phyloP scores from a whole-genome alignment of 2,888 invertebrate genomes.

The Drymonia ruficornis region DNA sequence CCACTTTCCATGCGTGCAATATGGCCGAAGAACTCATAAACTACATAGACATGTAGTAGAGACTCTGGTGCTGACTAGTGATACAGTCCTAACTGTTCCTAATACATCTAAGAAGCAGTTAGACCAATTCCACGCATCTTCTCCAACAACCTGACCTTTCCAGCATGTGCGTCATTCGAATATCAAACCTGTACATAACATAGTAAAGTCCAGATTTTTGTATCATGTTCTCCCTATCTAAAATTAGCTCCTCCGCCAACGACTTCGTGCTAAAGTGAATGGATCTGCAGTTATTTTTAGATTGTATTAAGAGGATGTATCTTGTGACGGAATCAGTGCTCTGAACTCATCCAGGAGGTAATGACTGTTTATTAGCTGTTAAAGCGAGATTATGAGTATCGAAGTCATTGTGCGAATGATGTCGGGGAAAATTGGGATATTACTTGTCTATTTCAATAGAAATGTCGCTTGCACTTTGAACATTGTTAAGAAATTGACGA shows the following conservation, averaged over 20 bases:
- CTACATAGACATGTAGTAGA: too few relatives aligned
- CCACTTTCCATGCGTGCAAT: too few relatives aligned
- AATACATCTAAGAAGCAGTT: background rate
- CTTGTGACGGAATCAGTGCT: slow-evolving; percentile 40
- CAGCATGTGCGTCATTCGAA: background rate
- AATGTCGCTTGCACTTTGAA: too few relatives aligned
- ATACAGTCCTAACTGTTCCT: too few relatives aligned
- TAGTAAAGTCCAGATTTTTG: slow-evolving; percentile 29
- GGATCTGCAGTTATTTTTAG: slow-evolving; percentile 51
- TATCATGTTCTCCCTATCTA: slow-evolving; percentile 37
- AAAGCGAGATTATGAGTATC: background rate
- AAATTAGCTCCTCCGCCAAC: slow-evolving; percentile 52
- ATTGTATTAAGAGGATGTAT: slow-evolving; percentile 51
- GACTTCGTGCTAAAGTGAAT: slow-evolving; percentile 42
- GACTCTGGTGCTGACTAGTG: too few relatives aligned
- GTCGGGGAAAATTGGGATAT: too few relatives aligned
- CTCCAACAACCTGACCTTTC: background rate
- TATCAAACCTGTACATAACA: background rate
- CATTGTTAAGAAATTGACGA: too few relatives aligned
- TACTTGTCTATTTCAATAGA: too few relatives aligned
- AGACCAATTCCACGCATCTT: background rate
- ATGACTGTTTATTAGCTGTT: slow-evolving; percentile 8
- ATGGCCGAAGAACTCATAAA: too few relatives aligned
- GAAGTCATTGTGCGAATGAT: too few relatives aligned
- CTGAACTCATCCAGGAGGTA: slow-evolving; percentile 23